A percentile compares a stretch with the other conserved stretches of the same genome.
These are phyloP conservation scores for Oceanodroma leucorhoa DNA, from an alignment of 2,797 vertebrate genomes.

Conservation along the genomic window DNA sequence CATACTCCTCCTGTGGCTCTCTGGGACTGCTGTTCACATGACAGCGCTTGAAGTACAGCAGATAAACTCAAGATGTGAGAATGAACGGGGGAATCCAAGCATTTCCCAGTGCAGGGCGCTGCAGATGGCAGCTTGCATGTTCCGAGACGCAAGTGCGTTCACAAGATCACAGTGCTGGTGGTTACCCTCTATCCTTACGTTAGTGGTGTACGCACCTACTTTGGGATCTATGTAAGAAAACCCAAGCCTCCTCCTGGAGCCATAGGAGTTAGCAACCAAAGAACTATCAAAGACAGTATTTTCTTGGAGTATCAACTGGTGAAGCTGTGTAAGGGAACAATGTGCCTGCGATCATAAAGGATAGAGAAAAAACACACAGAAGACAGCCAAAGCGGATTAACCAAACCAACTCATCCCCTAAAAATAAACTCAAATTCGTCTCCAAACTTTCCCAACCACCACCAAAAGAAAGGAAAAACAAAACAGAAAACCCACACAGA, in stretches of 20 bases:
- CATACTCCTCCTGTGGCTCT: not conserved
- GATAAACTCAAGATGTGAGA: not conserved
- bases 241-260: not conserved
- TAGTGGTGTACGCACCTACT: not conserved
- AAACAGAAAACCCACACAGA: not conserved
- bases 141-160: accelerated
- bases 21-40: not conserved
- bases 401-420: not conserved
- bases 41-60: not conserved
- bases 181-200: not conserved
- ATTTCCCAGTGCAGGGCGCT: not conserved
- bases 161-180: not conserved
- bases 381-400: not conserved
- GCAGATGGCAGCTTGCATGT: not conserved
- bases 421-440: not conserved
- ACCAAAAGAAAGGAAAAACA: not conserved
- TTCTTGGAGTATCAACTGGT: not conserved
- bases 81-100: not conserved
- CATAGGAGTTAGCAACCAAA: not conserved
- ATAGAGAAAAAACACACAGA: not conserved
- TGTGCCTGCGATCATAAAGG: accelerated
- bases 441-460: not conserved
- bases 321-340: not conserved
- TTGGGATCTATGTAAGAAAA: not conserved
- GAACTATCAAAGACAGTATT: not conserved